These are phyloP conservation scores for Zygogramma bicolorata DNA, from an alignment of 2,888 invertebrate species.

Conservation along the genomic window DNA sequence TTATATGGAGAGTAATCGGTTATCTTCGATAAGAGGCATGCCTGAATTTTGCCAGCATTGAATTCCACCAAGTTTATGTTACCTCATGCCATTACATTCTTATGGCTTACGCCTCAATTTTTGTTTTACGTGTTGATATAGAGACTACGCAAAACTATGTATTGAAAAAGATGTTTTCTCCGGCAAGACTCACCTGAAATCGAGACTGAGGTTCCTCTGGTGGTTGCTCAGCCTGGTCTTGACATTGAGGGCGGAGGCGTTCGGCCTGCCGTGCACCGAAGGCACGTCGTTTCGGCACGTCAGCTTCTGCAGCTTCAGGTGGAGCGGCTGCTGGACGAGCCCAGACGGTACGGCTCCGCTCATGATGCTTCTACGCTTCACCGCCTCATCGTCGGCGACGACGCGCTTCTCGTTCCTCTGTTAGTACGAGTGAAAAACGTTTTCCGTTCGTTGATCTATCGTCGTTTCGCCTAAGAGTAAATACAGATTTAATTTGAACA, in stretches of 20 bases:
- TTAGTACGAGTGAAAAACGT: no score
- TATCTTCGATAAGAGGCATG: no score
- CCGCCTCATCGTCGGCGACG: conserved; percentile 21
- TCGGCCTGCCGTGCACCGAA: conserved; percentile 72
- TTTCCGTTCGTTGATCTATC: no score
- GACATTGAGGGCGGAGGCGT: conserved; percentile 65
- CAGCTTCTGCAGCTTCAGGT: conserved; percentile 63
- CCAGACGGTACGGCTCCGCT: conserved; percentile 52
- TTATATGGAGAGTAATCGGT: no score
- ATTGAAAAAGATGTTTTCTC: background rate
- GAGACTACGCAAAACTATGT: no score
- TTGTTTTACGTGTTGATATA: no score
- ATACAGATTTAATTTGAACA: background rate
- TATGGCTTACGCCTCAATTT: no score
- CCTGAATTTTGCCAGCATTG: no score
- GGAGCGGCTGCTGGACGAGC: conserved; percentile 45
- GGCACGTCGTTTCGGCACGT: conserved; percentile 68
- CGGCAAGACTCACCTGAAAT: conserved; percentile 77
- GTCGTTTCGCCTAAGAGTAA: background rate
- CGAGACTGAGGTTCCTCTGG: conserved; percentile 90
- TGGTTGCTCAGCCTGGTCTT: conserved; percentile 75
- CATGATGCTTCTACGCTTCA: conserved; percentile 41
- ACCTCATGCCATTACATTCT: no score
- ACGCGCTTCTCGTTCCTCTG: background rate
- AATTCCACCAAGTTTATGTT: no score